These are phyloP conservation scores for Cettia cetti DNA, from an alignment of 2,113 vertebrate genomes.

Conservation along the genomic window DNA sequence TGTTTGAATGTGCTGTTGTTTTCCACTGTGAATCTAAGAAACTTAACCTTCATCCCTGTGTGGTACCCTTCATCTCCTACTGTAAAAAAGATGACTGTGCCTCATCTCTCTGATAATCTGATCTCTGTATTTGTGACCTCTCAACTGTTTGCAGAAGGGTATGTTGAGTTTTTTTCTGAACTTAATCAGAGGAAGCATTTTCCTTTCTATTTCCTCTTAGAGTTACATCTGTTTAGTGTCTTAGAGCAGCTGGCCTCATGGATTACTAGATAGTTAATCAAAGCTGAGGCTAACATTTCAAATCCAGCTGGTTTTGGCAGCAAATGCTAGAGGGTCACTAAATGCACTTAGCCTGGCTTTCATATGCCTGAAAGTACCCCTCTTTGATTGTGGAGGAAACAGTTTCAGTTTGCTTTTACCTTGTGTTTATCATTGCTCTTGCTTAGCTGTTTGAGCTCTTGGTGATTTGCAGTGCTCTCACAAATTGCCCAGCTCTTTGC, in stretches of 20 bases:
- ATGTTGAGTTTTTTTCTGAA: background rate
- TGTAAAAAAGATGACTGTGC: background rate
- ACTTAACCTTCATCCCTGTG: background rate
- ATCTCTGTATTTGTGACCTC: background rate
- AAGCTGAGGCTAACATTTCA: background rate
- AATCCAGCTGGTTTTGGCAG: slow-evolving; percentile 3
- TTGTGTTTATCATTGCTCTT: background rate
- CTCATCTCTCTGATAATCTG: background rate
- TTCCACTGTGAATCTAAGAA: background rate
- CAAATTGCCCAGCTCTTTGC: background rate
- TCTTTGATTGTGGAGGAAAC: background rate
- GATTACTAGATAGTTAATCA: background rate
- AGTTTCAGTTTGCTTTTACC: background rate
- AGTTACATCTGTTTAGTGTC: background rate
- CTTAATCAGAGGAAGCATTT: background rate
- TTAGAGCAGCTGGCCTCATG: background rate
- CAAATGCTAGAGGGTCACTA: background rate
- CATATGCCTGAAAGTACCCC: background rate
- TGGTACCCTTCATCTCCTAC: background rate
- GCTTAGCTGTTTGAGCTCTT: background rate
- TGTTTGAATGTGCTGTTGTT: background rate
- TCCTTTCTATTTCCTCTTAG: background rate
- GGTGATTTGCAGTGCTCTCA: background rate
- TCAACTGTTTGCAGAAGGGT: background rate
- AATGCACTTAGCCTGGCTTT: background rate